Evolutionary conservation across 1,140 invertebrate genomes (phyloP).

Genomic region (Leptoteleia sp.): DNA sequence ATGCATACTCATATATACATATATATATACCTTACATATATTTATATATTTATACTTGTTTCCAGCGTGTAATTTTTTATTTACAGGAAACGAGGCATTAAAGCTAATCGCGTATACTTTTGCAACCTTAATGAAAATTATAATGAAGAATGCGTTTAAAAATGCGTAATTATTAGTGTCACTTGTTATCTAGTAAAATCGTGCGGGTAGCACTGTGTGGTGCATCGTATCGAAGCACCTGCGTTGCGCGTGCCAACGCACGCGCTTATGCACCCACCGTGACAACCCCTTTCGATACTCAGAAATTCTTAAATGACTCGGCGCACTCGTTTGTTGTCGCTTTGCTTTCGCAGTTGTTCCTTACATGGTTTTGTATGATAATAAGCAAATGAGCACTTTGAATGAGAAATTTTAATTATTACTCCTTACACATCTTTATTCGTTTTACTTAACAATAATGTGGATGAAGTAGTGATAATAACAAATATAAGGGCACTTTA

Average conservation of each 20-base stretch:
- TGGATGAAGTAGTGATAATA: no score
- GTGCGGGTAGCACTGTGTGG: conserved; percentile 76
- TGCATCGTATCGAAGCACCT: conserved; percentile 71
- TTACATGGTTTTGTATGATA: conserved; percentile 68
- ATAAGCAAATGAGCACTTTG: conserved; percentile 17
- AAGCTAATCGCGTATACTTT: no score
- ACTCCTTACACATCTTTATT: no score
- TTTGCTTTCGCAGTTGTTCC: conserved; percentile 58
- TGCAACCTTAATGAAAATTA: no score
- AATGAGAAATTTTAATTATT: conserved; percentile 35
- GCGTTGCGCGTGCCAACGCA: conserved; percentile 73
- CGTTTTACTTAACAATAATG: no score
- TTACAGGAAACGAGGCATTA: no score
- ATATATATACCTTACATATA: no score
- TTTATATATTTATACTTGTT: no score
- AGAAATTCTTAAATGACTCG: conserved; percentile 61
- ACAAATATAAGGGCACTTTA: no score
- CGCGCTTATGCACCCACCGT: conserved; percentile 63
- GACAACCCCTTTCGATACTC: conserved; percentile 61
- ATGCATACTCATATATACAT: no score
- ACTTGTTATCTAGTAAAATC: conserved; percentile 79
- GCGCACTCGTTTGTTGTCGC: conserved; percentile 37
- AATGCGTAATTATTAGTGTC: conserved; percentile 76
- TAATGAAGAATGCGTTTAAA: conserved; percentile 52
- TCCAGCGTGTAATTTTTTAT: no score